These are phyloP conservation scores for Caerostris extrusa DNA, from an alignment of 1,140 invertebrate genomes.

Conservation along the genomic window DNA sequence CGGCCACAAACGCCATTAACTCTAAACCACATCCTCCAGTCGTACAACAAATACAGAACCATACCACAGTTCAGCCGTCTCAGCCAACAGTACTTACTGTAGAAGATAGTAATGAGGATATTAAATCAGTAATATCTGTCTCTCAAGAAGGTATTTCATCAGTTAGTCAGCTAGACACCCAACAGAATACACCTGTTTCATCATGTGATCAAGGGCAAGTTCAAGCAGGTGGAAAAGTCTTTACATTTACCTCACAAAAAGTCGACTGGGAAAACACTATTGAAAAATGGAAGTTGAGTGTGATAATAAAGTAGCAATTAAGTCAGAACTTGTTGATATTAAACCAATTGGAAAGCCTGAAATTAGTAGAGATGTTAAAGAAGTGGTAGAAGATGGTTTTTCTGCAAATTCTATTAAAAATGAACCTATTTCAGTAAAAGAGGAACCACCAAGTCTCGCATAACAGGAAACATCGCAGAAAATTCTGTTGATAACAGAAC, in stretches of 20 bases:
- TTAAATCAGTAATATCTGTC: conserved; percentile 59
- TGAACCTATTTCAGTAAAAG: conserved; percentile 82
- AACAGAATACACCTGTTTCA: conserved; percentile 66
- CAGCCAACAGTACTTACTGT: conserved; percentile 66
- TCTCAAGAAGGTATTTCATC: conserved; percentile 69
- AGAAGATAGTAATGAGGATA: conserved; percentile 73
- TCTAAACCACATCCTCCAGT: conserved; percentile 61
- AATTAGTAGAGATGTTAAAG: conserved; percentile 49
- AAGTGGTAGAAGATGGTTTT: conserved; percentile 83
- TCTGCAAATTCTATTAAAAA: conserved; percentile 72
- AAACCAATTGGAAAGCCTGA: conserved; percentile 54
- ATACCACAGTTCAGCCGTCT: conserved; percentile 33
- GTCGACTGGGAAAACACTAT: conserved; percentile 46
- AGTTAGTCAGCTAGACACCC: conserved; percentile 61
- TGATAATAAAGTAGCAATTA: conserved; percentile 54
- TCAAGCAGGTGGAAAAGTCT: conserved; percentile 72
- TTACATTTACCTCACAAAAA: conserved; percentile 75
- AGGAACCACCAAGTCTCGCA: conserved; percentile 84
- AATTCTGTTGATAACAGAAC: conserved; percentile 51
- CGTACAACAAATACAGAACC: conserved; percentile 71
- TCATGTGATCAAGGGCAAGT: conserved; percentile 60
- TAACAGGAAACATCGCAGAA: conserved; percentile 79
- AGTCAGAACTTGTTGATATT: conserved; percentile 16
- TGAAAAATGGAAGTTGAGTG: conserved; percentile 74
- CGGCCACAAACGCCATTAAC: conserved; percentile 67